phyloP scores from a whole-genome alignment of 2,888 invertebrate genomes.

The Diplolepis rosae region DNA sequence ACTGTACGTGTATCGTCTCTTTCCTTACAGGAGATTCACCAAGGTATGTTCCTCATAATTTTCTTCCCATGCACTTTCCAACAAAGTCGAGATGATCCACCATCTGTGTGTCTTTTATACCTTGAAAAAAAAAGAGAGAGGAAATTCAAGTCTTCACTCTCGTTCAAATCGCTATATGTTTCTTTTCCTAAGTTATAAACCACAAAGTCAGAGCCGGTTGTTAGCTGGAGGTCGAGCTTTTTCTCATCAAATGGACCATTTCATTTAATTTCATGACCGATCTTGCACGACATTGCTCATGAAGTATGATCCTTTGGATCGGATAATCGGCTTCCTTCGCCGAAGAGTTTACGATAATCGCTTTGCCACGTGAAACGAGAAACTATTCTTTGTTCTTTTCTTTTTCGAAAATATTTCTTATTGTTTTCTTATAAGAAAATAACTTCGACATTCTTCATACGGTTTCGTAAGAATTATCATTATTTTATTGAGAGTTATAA shows the following conservation, averaged over 20 bases:
- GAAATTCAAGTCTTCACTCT: slow-evolving; percentile 5
- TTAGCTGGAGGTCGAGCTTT: slow-evolving; percentile 29
- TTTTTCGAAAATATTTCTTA: no score
- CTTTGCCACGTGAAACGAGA: slow-evolving; percentile 17
- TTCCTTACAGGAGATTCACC: slow-evolving; percentile 35
- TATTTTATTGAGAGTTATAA: no score
- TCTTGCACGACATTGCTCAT: slow-evolving; percentile 20
- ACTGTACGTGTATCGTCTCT: slow-evolving; percentile 21
- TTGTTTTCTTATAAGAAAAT: no score
- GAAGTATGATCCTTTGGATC: slow-evolving; percentile 25
- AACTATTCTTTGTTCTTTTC: no score
- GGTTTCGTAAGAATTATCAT: no score
- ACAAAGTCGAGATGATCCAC: slow-evolving; percentile 5
- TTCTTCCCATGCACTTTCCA: slow-evolving; percentile 41
- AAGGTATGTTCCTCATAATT: slow-evolving; percentile 41
- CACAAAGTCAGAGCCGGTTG: slow-evolving; percentile 15
- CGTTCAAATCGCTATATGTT: not conserved
- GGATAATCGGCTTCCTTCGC: slow-evolving; percentile 24
- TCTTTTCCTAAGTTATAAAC: slow-evolving; percentile 19
- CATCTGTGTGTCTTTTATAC: slow-evolving; percentile 10
- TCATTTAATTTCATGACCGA: slow-evolving; percentile 23
- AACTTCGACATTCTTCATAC: no score
- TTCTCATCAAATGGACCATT: slow-evolving; percentile 25
- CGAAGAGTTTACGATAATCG: slow-evolving; percentile 26
- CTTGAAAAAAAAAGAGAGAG: not conserved